Percentiles rank a stretch among this genome's conserved stretches.
Evolutionary conservation across 2,888 invertebrate species (phyloP).

Genomic region (Antheraea assamensis): DNA sequence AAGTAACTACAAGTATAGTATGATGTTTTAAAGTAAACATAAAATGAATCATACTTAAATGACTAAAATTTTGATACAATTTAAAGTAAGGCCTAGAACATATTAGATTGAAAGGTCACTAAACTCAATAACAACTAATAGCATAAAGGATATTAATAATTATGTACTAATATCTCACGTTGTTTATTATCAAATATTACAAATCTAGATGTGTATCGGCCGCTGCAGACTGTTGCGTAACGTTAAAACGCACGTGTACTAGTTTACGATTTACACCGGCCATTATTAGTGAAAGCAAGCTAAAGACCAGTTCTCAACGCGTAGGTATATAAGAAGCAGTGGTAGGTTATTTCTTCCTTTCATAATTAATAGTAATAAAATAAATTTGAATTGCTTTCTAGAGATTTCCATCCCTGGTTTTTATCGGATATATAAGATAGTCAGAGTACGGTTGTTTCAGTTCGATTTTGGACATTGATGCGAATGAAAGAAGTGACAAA

Average conservation of each 20-base stretch:
- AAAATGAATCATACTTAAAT: too few relatives aligned
- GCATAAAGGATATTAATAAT: background rate
- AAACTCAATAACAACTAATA: background rate
- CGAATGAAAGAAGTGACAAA: too few relatives aligned
- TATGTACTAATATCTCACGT: background rate
- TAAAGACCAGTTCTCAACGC: background rate
- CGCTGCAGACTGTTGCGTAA: conserved; percentile 1
- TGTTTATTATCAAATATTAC: conserved; percentile 1
- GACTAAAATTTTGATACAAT: too few relatives aligned
- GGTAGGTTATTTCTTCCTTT: background rate
- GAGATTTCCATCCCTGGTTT: background rate
- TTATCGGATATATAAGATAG: background rate
- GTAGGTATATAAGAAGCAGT: background rate
- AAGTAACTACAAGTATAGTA: too few relatives aligned
- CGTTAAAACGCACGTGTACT: background rate
- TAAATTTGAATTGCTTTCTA: background rate
- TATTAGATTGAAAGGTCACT: background rate
- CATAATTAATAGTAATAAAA: background rate
- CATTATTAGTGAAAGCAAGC: conserved; percentile 7
- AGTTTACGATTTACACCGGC: conserved; percentile 3
- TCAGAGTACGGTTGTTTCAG: too few relatives aligned
- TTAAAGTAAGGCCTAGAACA: background rate
- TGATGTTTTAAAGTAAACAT: too few relatives aligned
- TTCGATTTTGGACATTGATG: too few relatives aligned
- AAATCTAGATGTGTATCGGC: background rate